Evolutionary conservation across 2,888 invertebrate species (phyloP).

Genomic region (Aphrophora alni): DNA sequence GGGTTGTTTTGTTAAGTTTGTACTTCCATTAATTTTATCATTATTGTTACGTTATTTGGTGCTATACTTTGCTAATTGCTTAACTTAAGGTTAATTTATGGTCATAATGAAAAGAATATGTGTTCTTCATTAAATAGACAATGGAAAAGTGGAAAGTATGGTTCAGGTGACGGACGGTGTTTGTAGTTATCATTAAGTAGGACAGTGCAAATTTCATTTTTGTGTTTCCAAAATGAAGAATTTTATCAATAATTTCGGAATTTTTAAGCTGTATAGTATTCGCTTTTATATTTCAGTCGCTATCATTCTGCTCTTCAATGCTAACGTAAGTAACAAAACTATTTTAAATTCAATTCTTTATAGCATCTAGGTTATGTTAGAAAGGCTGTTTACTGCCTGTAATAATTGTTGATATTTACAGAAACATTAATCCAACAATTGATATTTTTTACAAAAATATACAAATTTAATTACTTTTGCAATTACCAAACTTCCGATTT

Average conservation of each 20-base stretch:
- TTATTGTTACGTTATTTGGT: neutral
- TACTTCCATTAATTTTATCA: neutral
- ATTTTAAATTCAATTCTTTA: neutral
- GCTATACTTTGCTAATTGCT: neutral
- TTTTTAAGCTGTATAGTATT: neutral
- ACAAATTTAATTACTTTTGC: no score
- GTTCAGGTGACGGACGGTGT: neutral
- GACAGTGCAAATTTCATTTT: neutral
- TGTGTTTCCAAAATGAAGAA: neutral
- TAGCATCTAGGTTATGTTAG: neutral
- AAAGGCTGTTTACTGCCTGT: neutral
- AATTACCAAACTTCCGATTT: no score
- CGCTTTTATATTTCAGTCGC: neutral
- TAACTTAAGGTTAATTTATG: neutral
- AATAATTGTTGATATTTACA: no score
- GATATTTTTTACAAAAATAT: no score
- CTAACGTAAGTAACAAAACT: neutral
- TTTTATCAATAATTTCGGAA: neutral
- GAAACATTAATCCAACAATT: no score
- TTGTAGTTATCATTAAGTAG: conserved; percentile 2
- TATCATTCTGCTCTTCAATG: neutral
- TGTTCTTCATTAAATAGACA: neutral
- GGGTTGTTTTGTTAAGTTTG: neutral
- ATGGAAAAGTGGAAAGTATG: neutral
- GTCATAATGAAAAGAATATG: neutral